Evolutionary conservation across 1,140 invertebrate genomes (phyloP).

Genomic region (Aphaenogaster ashmeadi): DNA sequence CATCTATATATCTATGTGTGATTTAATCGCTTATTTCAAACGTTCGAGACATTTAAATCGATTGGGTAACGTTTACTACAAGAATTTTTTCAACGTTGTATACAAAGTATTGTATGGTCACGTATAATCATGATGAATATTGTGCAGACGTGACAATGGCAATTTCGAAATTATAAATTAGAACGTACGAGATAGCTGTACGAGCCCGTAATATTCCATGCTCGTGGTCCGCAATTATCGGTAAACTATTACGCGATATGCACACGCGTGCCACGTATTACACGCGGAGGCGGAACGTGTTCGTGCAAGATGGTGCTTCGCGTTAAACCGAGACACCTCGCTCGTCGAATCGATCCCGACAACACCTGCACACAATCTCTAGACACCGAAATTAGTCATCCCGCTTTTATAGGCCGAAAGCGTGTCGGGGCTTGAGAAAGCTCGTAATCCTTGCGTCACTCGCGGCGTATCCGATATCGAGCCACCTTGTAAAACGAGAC

Average conservation of each 20-base stretch:
- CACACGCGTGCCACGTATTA: conserved; percentile 40
- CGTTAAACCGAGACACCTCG: conserved; percentile 58
- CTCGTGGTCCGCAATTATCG: conserved; percentile 16
- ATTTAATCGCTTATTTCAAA: background rate
- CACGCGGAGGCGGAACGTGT: conserved; percentile 25
- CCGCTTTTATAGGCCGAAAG: conserved; percentile 62
- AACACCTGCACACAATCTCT: conserved; percentile 57
- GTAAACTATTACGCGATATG: conserved; percentile 54
- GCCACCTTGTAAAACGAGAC: conserved; percentile 52
- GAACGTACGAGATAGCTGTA: background rate
- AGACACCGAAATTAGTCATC: conserved; percentile 63
- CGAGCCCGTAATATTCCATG: background rate
- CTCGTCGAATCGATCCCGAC: conserved; percentile 55
- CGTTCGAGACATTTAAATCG: background rate
- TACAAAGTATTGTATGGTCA: background rate
- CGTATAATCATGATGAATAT: background rate
- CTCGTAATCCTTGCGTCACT: conserved; percentile 63
- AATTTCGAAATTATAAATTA: conserved; percentile 16
- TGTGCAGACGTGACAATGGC: no score
- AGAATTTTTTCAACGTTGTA: background rate
- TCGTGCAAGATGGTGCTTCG: conserved; percentile 60
- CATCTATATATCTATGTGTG: background rate
- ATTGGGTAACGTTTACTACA: background rate
- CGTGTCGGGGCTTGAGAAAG: conserved; percentile 50
- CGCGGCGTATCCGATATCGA: conserved; percentile 60